These are phyloP conservation scores for Meandrusa payeni DNA, from an alignment of 2,888 invertebrate species.

Conservation along the genomic window DNA sequence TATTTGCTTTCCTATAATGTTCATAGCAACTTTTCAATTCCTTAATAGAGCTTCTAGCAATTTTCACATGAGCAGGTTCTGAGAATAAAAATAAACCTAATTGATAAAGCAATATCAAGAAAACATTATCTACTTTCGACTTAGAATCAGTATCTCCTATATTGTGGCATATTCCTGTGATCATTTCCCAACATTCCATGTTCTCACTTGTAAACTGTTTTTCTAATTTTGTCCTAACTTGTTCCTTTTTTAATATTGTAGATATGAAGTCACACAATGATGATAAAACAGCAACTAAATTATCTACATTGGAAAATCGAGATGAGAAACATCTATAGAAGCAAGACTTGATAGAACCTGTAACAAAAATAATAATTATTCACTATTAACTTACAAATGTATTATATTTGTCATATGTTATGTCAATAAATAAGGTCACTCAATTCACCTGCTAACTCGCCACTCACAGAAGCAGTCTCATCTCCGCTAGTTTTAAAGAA, in stretches of 20 bases:
- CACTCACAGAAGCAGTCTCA: constrained; percentile 72
- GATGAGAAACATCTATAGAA: constrained; percentile 86
- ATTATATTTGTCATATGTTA: too few relatives aligned
- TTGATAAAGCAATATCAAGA: constrained; percentile 85
- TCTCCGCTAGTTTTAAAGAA: constrained; percentile 81
- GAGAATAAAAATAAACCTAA: constrained; percentile 87
- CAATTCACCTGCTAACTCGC: constrained; percentile 83
- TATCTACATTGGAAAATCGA: constrained; percentile 84
- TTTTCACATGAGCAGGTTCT: constrained; percentile 81
- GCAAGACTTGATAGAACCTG: constrained; percentile 83
- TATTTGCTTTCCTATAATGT: constrained; percentile 74
- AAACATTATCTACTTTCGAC: constrained; percentile 82
- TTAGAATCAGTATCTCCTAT: constrained; percentile 76
- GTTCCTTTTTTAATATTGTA: constrained; percentile 71
- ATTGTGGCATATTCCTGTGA: constrained; percentile 76
- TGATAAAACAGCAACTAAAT: constrained; percentile 80
- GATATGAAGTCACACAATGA: constrained; percentile 81
- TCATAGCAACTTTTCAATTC: constrained; percentile 88
- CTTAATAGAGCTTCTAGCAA: constrained; percentile 84
- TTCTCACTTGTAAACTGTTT: constrained; percentile 80
- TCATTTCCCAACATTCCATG: constrained; percentile 82
- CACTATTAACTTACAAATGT: too few relatives aligned
- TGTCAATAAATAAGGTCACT: too few relatives aligned
- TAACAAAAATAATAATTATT: too few relatives aligned
- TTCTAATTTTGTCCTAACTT: constrained; percentile 74